Evolutionary conservation across 2,113 vertebrate species (phyloP).

Genomic region (Scophthalmus maximus): DNA sequence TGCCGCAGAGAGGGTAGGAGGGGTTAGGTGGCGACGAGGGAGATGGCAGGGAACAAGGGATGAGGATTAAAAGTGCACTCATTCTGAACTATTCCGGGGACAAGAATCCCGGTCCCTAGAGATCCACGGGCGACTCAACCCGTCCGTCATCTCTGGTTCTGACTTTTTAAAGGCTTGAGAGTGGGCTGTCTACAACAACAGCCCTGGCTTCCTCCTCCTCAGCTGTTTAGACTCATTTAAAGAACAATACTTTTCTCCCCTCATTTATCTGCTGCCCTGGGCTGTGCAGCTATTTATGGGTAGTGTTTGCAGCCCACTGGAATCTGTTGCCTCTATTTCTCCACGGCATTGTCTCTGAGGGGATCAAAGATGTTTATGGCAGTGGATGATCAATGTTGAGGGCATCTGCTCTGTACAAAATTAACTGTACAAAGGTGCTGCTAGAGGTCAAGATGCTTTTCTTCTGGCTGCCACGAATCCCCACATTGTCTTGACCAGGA

Average conservation of each 20-base stretch:
- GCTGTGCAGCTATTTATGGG: slow-evolving; percentile 72
- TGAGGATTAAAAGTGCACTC: slow-evolving; percentile 83
- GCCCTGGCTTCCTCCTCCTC: slow-evolving; percentile 61
- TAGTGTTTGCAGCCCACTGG: slow-evolving; percentile 56
- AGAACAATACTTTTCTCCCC: slow-evolving; percentile 76
- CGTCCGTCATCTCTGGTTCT: slow-evolving; percentile 69
- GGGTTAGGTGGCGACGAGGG: slow-evolving; percentile 20
- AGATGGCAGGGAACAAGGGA: slow-evolving; percentile 73
- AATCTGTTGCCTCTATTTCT: slow-evolving; percentile 65
- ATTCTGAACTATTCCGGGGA: slow-evolving; percentile 86
- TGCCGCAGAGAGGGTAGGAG: slow-evolving; percentile 2
- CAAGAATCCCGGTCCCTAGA: slow-evolving; percentile 78
- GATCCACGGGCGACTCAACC: slow-evolving; percentile 60
- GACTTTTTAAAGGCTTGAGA: slow-evolving; percentile 74
- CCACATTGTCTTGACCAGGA: too few species aligned
- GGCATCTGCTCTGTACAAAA: slow-evolving; percentile 20
- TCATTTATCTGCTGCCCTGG: slow-evolving; percentile 66
- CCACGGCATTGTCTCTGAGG: slow-evolving; percentile 60
- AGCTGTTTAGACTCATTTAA: slow-evolving; percentile 78
- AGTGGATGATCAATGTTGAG: slow-evolving; percentile 25
- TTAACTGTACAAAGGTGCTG: background rate
- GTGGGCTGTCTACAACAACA: slow-evolving; percentile 70
- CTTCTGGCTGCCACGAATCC: background rate
- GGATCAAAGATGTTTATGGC: slow-evolving; percentile 62
- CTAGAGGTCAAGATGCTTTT: background rate